Conservation (phyloP, 2,888 invertebrate species). For the Caradrina kadenii region DNA sequence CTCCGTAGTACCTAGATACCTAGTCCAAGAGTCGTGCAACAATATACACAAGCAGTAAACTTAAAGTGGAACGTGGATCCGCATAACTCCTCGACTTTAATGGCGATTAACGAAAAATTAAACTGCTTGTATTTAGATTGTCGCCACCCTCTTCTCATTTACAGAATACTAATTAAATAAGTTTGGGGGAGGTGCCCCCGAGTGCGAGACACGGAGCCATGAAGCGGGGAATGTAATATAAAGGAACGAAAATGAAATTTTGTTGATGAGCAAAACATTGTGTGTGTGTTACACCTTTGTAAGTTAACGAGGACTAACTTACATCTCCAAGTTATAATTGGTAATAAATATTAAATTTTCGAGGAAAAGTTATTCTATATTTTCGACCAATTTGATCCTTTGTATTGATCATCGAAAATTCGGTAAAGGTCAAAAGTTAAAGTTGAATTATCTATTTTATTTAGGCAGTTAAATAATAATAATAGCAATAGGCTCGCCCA, state of each 20-base stretch:
- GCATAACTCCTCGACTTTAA: constrained; percentile 69
- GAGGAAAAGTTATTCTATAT: background rate
- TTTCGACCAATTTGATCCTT: background rate
- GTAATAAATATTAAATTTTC: background rate
- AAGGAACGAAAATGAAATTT: background rate
- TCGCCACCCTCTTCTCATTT: constrained; percentile 71
- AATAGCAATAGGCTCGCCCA: no score
- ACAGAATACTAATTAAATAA: constrained; percentile 77
- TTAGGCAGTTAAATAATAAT: no score
- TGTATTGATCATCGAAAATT: no score
- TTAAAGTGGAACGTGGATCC: constrained; percentile 60
- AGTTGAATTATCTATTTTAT: no score
- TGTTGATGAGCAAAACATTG: constrained; percentile 2
- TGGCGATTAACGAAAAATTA: constrained; percentile 73
- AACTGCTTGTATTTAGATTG: constrained; percentile 71
- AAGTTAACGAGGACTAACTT: background rate
- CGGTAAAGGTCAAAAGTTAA: no score
- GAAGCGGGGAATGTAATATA: constrained; percentile 20
- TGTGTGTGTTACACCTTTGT: background rate
- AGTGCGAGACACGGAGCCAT: constrained; percentile 20
- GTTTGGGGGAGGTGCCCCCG: constrained; percentile 59
- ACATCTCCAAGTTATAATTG: background rate
- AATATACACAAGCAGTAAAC: constrained; percentile 49
- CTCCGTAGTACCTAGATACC: background rate
- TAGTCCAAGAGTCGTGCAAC: constrained; percentile 20